A percentile compares a stretch with the other conserved stretches of the same genome.
These are phyloP conservation scores for Drosophila rubida DNA, from an alignment of 2,888 invertebrate genomes.

Conservation along the genomic window DNA sequence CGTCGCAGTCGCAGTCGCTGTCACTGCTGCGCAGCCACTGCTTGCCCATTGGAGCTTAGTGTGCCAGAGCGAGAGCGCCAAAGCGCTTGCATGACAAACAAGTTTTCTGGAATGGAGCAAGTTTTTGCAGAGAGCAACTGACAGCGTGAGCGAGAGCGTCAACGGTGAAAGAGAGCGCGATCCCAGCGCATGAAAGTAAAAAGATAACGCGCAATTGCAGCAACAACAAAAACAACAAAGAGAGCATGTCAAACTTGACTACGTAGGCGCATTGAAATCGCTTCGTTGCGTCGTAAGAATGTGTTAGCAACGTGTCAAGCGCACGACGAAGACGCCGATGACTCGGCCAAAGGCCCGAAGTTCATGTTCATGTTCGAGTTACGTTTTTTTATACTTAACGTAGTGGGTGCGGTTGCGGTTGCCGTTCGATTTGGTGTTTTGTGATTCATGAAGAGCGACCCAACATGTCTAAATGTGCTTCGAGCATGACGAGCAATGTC, in stretches of 20 bases:
- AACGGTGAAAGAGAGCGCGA: conserved; percentile 47
- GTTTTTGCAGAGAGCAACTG: conserved; percentile 22
- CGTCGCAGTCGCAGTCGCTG: conserved; percentile 8
- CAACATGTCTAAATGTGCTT: conserved; percentile 21
- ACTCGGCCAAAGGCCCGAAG: conserved; percentile 19
- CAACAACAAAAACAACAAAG: conserved; percentile 44
- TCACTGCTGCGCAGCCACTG: conserved; percentile 15
- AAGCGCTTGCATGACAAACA: conserved; percentile 51
- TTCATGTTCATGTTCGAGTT: conserved; percentile 33
- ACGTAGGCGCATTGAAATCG: conserved; percentile 54
- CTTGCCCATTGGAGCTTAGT: conserved; percentile 25
- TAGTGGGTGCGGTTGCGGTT: conserved; percentile 63
- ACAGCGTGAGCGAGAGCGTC: conserved; percentile 27
- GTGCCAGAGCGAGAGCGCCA: conserved; percentile 20
- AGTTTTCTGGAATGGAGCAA: conserved; percentile 65
- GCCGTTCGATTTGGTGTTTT: conserved; percentile 38
- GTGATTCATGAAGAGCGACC: conserved; percentile 42
- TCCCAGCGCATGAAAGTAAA: conserved; percentile 71
- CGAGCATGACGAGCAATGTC: conserved; percentile 56
- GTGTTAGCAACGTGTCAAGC: conserved; percentile 69
- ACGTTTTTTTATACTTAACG: conserved; percentile 51
- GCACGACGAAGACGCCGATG: conserved; percentile 29
- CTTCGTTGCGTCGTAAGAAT: conserved; percentile 34
- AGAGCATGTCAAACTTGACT: conserved; percentile 43
- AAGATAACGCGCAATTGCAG: conserved; percentile 75